Percentiles rank a stretch among this genome's conserved stretches.
Conservation (phyloP, 2,888 invertebrate genomes). For the Corythucha ciliata region DNA sequence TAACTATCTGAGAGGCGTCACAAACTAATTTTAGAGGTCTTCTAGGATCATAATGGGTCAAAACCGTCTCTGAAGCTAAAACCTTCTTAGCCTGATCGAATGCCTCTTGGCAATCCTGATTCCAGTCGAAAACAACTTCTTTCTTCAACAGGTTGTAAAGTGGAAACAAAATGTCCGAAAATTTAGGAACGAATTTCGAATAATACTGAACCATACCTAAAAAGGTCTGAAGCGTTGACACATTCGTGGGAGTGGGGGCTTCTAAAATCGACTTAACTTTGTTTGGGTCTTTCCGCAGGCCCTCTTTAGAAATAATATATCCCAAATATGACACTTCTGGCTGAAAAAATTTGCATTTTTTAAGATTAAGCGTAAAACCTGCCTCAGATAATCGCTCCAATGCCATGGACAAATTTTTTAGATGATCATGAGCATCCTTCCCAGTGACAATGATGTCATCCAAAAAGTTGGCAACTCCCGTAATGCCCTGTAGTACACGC, state of each 20-base stretch:
- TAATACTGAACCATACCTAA: conserved; percentile 6
- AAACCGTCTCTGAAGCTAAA: background rate
- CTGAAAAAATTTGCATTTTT: too few relatives aligned
- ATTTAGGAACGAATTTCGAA: background rate
- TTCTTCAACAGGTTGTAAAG: conserved; percentile 14
- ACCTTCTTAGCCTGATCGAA: background rate
- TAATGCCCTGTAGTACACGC: too few relatives aligned
- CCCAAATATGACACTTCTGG: conserved; percentile 6
- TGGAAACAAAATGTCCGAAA: background rate
- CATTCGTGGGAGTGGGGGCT: conserved; percentile 8
- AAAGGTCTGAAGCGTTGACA: background rate
- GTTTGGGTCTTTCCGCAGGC: background rate
- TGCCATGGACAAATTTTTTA: too few relatives aligned
- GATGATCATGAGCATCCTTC: too few relatives aligned
- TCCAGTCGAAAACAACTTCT: background rate
- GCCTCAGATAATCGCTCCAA: too few relatives aligned
- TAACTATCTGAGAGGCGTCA: conserved; percentile 23
- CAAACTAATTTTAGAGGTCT: too few relatives aligned
- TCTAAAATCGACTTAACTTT: conserved; percentile 1
- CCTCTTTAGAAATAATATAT: conserved; percentile 1
- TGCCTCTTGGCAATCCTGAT: background rate
- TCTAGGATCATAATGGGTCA: conserved; percentile 11
- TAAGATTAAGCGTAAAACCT: too few relatives aligned
- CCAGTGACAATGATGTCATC: too few relatives aligned
- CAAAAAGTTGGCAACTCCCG: too few relatives aligned